These are phyloP conservation scores for Ispidina picta DNA, from an alignment of 2,797 vertebrate genomes.

Conservation along the genomic window DNA sequence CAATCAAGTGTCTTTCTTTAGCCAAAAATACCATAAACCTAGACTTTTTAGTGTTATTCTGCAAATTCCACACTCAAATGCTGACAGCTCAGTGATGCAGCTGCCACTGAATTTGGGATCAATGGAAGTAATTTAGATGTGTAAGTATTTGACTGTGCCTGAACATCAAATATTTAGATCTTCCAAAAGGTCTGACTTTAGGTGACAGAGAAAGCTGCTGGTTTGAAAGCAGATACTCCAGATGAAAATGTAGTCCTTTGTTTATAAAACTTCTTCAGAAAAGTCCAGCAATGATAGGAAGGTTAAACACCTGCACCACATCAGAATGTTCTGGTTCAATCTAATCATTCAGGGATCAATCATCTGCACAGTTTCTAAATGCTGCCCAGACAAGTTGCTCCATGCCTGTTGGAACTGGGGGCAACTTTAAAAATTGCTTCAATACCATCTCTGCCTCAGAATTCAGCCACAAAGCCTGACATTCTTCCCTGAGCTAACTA, in stretches of 20 bases:
- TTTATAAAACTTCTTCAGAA: neutral
- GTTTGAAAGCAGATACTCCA: neutral
- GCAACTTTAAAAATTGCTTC: neutral
- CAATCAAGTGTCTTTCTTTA: neutral
- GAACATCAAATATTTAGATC: neutral
- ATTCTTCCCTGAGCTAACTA: neutral
- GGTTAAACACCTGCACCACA: neutral
- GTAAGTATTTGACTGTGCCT: neutral
- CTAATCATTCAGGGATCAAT: neutral
- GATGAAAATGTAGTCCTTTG: neutral
- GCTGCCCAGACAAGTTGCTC: neutral
- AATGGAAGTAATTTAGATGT: neutral
- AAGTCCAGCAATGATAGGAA: neutral
- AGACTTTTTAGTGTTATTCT: neutral
- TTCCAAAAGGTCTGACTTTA: neutral
- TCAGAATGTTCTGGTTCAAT: neutral
- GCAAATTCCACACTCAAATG: neutral
- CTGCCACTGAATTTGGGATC: neutral
- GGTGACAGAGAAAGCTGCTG: neutral
- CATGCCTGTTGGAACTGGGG: neutral
- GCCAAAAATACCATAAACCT: neutral
- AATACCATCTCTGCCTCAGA: neutral
- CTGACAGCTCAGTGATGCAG: neutral
- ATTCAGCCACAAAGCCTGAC: neutral
- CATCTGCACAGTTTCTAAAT: neutral